Conservation (phyloP, 1,140 invertebrate genomes). For the Diploscapter pachys region DNA sequence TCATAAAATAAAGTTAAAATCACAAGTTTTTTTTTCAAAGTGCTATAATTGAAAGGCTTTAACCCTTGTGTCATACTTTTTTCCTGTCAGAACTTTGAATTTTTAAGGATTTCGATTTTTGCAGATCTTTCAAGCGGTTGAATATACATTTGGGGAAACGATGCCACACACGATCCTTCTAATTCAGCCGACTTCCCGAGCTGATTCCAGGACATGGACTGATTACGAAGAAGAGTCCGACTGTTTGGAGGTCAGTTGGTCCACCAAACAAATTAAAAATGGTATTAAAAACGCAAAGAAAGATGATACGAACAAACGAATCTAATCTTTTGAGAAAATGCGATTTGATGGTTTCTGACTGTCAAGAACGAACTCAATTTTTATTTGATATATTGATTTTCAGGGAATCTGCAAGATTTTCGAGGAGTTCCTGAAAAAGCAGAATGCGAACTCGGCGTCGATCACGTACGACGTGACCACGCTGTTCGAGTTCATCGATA, state of each 20-base stretch:
- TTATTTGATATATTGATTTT: slow-evolving; percentile 1
- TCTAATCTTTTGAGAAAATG: not conserved
- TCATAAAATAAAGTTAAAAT: too few species aligned
- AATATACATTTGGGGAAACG: not conserved
- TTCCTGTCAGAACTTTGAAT: too few species aligned
- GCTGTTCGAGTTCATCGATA: slow-evolving; percentile 93
- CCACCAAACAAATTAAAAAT: too few species aligned
- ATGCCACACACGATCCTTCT: slow-evolving; percentile 80
- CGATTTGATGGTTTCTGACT: not conserved
- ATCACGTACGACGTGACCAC: slow-evolving; percentile 97
- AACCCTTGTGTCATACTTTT: too few species aligned
- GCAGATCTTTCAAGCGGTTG: too few species aligned
- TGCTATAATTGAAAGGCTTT: too few species aligned
- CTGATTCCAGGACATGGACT: slow-evolving; percentile 88
- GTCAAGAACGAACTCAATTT: not conserved
- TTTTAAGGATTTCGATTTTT: too few species aligned
- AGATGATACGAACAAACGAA: too few species aligned
- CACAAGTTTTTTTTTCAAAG: too few species aligned
- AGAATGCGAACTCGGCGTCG: slow-evolving; percentile 86
- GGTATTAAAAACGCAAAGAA: too few species aligned
- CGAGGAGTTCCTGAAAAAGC: slow-evolving; percentile 75
- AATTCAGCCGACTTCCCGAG: slow-evolving; percentile 81
- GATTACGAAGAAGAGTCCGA: slow-evolving; percentile 94
- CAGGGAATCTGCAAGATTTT: slow-evolving; percentile 79
- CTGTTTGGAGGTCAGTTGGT: slow-evolving; percentile 76